Conservation (phyloP, 2,888 invertebrate genomes). For the Erannis defoliaria region DNA sequence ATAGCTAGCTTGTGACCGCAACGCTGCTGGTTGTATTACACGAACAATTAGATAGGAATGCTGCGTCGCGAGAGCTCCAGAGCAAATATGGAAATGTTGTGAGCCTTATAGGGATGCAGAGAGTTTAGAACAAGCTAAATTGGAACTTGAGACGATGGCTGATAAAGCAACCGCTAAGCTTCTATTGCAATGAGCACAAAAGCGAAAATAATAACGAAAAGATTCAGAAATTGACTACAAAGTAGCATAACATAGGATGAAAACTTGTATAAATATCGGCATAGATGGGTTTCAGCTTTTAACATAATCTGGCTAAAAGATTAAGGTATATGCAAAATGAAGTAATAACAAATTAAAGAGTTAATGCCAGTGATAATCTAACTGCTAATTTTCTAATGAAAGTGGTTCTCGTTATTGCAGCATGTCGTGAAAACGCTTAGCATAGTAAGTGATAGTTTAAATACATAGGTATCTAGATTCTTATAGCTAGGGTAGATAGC, state of each 20-base stretch:
- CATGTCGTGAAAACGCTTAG: conserved; percentile 16
- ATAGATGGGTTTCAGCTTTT: neutral
- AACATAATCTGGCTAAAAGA: neutral
- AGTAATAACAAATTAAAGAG: conserved; percentile 12
- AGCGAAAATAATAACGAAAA: neutral
- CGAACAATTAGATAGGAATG: conserved; percentile 64
- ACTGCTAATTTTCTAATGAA: conserved; percentile 21
- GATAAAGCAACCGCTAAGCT: neutral
- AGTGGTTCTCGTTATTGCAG: conserved; percentile 12
- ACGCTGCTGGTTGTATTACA: conserved; percentile 55
- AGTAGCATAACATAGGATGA: neutral
- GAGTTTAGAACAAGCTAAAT: conserved; percentile 8
- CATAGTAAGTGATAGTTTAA: conserved; percentile 15
- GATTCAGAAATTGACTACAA: neutral
- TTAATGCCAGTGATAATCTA: conserved; percentile 1
- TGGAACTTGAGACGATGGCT: neutral
- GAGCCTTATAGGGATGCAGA: conserved; percentile 17
- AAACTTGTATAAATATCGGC: neutral
- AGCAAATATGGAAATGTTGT: conserved; percentile 28
- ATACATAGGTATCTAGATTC: too few relatives aligned
- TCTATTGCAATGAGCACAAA: neutral
- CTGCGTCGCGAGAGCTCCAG: conserved; percentile 22
- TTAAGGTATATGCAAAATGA: neutral
- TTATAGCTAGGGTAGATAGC: neutral
- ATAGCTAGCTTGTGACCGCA: conserved; percentile 47